Conservation (phyloP, 2,888 invertebrate species). For the Leuctra nigra region DNA sequence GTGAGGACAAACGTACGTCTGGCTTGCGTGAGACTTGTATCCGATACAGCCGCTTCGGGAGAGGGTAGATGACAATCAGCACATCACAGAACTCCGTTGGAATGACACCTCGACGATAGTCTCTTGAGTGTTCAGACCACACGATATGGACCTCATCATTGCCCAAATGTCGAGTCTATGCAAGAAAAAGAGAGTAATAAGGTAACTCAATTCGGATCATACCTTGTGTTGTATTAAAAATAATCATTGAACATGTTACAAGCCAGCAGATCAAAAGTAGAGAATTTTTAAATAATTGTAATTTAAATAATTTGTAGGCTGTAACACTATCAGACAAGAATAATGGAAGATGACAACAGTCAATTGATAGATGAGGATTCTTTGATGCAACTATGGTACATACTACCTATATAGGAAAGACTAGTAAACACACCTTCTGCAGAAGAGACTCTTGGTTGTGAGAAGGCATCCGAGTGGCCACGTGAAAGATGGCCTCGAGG, state of each 20-base stretch:
- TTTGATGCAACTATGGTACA: no score
- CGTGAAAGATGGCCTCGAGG: conserved; percentile 93
- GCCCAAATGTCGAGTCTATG: conserved; percentile 85
- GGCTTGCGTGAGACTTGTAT: conserved; percentile 83
- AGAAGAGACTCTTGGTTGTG: conserved; percentile 80
- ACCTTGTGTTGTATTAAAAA: no score
- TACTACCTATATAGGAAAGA: no score
- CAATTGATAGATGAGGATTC: no score
- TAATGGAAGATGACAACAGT: no score
- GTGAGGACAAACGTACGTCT: conserved; percentile 67
- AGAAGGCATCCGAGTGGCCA: conserved; percentile 94
- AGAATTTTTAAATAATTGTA: no score
- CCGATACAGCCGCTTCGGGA: conserved; percentile 73
- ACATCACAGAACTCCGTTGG: conserved; percentile 99
- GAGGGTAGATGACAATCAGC: conserved; percentile 91
- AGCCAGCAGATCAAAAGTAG: no score
- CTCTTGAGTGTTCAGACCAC: conserved; percentile 95
- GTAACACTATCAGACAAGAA: no score
- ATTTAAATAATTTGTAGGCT: no score
- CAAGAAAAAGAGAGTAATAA: no score
- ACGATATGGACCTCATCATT: conserved; percentile 99
- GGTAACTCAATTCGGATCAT: no score
- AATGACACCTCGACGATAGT: conserved; percentile 93
- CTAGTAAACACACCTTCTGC: conserved; percentile 58
- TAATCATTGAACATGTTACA: no score